Evolutionary conservation across 2,888 invertebrate genomes (phyloP).

Genomic region (Eupelmus urozonus): DNA sequence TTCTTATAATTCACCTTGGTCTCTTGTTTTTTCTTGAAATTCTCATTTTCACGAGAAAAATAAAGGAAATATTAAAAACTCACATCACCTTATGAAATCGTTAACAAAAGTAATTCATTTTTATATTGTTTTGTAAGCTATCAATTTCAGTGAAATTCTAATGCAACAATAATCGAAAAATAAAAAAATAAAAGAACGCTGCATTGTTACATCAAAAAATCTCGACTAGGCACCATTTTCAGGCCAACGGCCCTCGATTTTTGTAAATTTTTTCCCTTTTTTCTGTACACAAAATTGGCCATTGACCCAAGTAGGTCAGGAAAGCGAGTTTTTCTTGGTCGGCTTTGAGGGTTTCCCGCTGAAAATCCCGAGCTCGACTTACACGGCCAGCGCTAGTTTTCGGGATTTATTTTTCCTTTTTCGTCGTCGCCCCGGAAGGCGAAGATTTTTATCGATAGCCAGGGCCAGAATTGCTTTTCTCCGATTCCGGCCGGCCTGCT

Average conservation of each 20-base stretch:
- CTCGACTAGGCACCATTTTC: background rate
- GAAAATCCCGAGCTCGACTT: background rate
- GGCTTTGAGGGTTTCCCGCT: constrained; percentile 37
- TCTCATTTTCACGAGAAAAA: too few species aligned
- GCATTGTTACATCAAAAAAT: too few species aligned
- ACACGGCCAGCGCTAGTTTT: constrained; percentile 12
- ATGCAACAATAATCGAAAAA: too few species aligned
- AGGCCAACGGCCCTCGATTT: background rate
- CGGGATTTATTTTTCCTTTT: constrained; percentile 42
- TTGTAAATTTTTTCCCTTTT: background rate
- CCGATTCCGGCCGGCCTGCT: background rate
- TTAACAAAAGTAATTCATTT: too few species aligned
- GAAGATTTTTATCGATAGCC: constrained; percentile 40
- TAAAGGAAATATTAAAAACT: too few species aligned
- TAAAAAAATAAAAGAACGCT: too few species aligned
- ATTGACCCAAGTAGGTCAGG: constrained; percentile 53
- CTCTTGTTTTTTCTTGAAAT: too few species aligned
- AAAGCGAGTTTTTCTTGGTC: constrained; percentile 29
- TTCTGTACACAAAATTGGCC: constrained; percentile 20
- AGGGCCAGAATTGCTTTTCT: constrained; percentile 17
- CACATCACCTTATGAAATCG: too few species aligned
- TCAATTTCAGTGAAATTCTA: too few species aligned
- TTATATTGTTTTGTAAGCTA: too few species aligned
- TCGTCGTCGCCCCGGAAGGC: background rate
- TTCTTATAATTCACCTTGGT: background rate